Conservation (phyloP, 2,797 vertebrate genomes). For the Poeciliopsis paucimaculata region DNA sequence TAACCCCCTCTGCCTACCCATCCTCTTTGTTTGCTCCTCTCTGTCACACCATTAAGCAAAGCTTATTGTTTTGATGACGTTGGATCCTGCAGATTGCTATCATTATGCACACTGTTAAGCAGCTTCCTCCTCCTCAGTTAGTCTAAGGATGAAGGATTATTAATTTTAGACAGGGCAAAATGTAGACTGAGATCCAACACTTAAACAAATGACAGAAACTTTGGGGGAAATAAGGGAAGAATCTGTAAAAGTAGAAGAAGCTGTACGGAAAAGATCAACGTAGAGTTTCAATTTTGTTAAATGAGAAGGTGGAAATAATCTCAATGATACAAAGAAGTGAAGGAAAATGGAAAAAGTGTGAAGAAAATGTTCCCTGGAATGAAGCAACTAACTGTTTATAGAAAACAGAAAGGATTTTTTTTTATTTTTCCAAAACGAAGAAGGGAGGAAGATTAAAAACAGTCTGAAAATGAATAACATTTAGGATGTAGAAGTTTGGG, state of each 20-base stretch:
- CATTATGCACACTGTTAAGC: constrained; percentile 35
- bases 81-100: constrained; percentile 3
- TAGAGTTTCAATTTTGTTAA: background rate
- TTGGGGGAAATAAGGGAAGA: constrained; percentile 26
- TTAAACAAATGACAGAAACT: constrained; percentile 63
- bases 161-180: constrained; percentile 8
- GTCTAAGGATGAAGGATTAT: constrained; percentile 14
- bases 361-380: background rate
- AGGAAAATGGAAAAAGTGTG: background rate
- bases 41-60: constrained; percentile 61
- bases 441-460: background rate
- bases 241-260: constrained; percentile 9
- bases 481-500: background rate
- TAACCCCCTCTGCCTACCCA: constrained; percentile 16
- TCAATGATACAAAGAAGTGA: background rate
- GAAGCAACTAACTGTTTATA: background rate
- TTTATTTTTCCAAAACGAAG: background rate
- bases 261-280: background rate
- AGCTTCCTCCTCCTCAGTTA: constrained; percentile 2
- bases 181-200: constrained; percentile 52
- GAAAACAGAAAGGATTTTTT: background rate
- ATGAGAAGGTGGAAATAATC: background rate
- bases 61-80: constrained; percentile 60
- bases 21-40: constrained; percentile 58
- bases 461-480: background rate